phyloP scores from a whole-genome alignment of 2,113 vertebrate species.

The Cinclus cinclus region DNA sequence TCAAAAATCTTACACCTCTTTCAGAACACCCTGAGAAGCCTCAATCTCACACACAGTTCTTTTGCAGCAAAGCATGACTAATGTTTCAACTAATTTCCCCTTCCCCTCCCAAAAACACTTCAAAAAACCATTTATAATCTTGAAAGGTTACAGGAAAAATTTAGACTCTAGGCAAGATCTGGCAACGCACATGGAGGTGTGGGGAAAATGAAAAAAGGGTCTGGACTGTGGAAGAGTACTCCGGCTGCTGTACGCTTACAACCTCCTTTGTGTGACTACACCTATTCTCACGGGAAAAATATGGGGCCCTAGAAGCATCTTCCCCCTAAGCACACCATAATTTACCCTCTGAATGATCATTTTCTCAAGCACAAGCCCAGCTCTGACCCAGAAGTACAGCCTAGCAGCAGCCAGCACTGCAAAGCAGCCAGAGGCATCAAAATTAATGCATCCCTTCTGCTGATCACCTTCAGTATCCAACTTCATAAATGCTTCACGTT shows the following conservation, averaged over 20 bases:
- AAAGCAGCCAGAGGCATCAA: not conserved
- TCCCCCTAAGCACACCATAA: not conserved
- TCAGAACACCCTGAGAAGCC: not conserved
- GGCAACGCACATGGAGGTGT: not conserved
- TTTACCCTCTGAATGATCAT: not conserved
- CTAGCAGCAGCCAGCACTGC: not conserved
- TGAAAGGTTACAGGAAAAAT: not conserved
- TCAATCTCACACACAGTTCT: not conserved
- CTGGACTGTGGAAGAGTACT: not conserved
- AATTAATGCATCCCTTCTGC: not conserved
- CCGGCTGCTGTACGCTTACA: fast-evolving
- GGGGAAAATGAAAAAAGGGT: not conserved
- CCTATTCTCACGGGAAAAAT: not conserved
- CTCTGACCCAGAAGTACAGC: not conserved
- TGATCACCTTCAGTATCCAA: not conserved
- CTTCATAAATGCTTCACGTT: not conserved
- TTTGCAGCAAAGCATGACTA: not conserved
- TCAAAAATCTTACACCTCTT: not conserved
- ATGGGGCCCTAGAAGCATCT: not conserved
- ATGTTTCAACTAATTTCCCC: not conserved
- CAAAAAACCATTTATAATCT: not conserved
- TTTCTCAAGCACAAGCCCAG: not conserved
- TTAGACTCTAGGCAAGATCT: not conserved
- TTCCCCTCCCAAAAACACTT: not conserved
- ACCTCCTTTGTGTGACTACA: not conserved